Evolutionary conservation across 1,140 invertebrate genomes (phyloP), one percentile per base, ranked within the genome.

Genomic region (Trinorchestia longiramus): DNA sequence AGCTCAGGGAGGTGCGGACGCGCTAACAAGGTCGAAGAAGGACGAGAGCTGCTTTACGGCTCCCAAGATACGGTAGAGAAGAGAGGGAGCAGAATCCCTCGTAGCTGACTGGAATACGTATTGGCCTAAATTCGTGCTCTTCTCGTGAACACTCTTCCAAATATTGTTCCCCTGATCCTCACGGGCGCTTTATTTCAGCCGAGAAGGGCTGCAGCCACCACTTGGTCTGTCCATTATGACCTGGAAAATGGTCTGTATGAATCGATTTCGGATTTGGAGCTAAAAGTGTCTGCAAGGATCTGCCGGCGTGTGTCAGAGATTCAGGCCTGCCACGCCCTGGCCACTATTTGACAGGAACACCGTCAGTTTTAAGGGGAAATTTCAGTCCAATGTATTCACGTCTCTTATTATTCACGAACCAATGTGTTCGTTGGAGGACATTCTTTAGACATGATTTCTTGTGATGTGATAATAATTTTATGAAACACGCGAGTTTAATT

Each of bases 11-110:
- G 44, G 92, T n/a, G 43, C 43, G 92, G 92, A 43, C 43, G 43
- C 40, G 92, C 92, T 94, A 94, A 94, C 92, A 94, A 94, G 92
- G 44, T 45, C 92, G 92, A 28, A 45, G 92, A 91, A 91, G 88
- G 88, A 91, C 88, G 88, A 94, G 44, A 94, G 40, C 11, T 94
- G 43, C 92, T 44, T 94, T 94, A 94, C 92, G 92, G 92, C 92
- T 94, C 92, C 44, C 92, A 40, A 94, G 92, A 90, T 40, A 94
- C 41, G 40, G 43, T 44, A 0, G 44, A 40, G 40, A 94, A 45
- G 92, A 94, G 92, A 94, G 92, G 92, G 44, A 8, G 92, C 36
- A 8, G n/a, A 47, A 45, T 11, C 43, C 44, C 8, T 40, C 43
- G 92, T 43, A 42, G 43, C 92, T 94, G 92, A 94, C 92, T 44